These are phyloP conservation scores for Anaspis maculata DNA, from an alignment of 2,888 invertebrate species.

Conservation along the genomic window DNA sequence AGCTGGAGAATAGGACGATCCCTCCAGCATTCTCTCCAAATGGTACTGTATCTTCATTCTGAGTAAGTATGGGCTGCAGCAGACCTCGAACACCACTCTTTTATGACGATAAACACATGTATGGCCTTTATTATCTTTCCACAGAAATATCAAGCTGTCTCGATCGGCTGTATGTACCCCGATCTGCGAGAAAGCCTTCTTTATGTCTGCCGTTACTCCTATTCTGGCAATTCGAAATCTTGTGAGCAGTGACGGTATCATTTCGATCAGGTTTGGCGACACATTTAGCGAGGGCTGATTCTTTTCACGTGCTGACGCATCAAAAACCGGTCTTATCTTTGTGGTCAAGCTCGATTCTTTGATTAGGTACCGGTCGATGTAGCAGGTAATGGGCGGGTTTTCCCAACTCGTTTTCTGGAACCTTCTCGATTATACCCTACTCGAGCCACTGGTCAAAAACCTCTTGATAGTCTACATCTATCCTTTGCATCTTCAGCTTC, in stretches of 20 bases:
- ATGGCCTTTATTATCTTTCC: neutral
- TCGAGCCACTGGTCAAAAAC: neutral
- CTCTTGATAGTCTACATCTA: neutral
- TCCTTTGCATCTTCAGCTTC: neutral
- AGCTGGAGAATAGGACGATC: neutral
- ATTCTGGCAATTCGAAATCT: conserved; percentile 7
- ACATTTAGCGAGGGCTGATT: conserved; percentile 24
- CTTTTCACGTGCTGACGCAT: conserved; percentile 18
- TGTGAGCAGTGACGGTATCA: conserved; percentile 3
- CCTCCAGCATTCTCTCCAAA: neutral
- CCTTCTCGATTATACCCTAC: neutral
- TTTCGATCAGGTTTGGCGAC: conserved; percentile 1
- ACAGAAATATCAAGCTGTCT: neutral
- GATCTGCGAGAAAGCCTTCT: conserved; percentile 24
- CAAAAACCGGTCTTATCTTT: conserved; percentile 23
- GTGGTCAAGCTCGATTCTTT: conserved; percentile 19
- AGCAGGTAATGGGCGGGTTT: conserved; percentile 11
- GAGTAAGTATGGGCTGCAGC: neutral
- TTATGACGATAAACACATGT: neutral
- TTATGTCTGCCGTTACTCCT: conserved; percentile 19
- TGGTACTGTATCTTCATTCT: neutral
- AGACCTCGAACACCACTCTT: neutral
- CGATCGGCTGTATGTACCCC: neutral
- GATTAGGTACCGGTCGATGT: conserved; percentile 22
- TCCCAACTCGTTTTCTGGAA: neutral